phyloP scores from a whole-genome alignment of 2,797 vertebrate species.

The Squalus acanthias region DNA sequence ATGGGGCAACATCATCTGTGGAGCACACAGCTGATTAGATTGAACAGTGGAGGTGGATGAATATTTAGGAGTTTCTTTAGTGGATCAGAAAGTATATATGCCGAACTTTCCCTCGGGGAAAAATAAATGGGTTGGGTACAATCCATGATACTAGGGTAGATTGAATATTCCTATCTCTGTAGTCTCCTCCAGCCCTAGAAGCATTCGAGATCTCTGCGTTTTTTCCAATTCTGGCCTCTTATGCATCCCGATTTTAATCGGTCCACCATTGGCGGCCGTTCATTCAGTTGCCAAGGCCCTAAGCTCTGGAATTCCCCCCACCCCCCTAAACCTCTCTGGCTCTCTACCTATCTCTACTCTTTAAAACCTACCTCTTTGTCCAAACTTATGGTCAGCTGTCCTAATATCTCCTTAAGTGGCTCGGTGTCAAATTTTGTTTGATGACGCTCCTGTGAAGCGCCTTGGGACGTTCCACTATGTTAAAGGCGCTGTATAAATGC shows the following conservation, averaged over 20 bases:
- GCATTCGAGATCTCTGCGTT: not conserved
- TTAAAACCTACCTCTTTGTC: not conserved
- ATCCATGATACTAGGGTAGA: too few relatives aligned
- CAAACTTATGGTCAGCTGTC: not conserved
- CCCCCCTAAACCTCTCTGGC: not conserved
- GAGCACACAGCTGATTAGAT: too few relatives aligned
- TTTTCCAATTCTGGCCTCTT: not conserved
- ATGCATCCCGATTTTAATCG: not conserved
- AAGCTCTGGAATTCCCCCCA: not conserved
- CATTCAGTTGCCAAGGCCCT: not conserved
- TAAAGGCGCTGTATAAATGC: not conserved
- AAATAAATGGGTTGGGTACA: too few relatives aligned
- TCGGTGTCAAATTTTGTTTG: not conserved
- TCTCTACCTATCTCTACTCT: not conserved
- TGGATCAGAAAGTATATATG: too few relatives aligned
- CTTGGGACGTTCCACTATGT: not conserved
- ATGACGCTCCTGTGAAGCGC: not conserved
- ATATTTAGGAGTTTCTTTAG: too few relatives aligned
- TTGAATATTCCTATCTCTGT: not conserved
- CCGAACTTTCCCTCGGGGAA: too few relatives aligned
- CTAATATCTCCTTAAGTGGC: not conserved
- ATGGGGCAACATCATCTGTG: too few relatives aligned
- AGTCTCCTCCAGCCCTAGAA: not conserved
- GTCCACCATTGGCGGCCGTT: not conserved
- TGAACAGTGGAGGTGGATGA: too few relatives aligned